Evolutionary conservation across 1,140 invertebrate species (phyloP), one percentile per base, ranked within the genome.

Genomic region (Saccostrea echinata): DNA sequence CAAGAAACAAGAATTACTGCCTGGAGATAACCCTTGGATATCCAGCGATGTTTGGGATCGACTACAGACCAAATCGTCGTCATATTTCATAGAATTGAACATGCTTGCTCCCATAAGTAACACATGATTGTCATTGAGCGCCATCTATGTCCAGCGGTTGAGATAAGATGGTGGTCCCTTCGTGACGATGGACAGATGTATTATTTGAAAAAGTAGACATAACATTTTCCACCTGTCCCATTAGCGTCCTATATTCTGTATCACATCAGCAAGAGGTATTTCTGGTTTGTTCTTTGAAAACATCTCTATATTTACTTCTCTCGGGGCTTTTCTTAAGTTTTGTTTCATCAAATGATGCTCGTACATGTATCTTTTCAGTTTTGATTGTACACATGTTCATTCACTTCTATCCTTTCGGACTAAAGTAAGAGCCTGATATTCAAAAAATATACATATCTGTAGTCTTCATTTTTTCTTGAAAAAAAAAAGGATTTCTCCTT

Each of bases 1-100:
- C 81, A 53, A 52, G 52, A 52, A 51, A 53, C 81, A 83, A 83
- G 81, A 83, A 83, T 83, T 83, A 83, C 81, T 83, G 52, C 81
- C 52, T 51, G n/a, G 21, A 52, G 81, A 83, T 83, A 83, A 83
- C 35, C 81, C 52, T 18, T 53, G 24, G 43, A 83, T 83, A 83
- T 53, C 18, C 35, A 53, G 81, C 12, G 52, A 83, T 51, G 81
- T 83, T 12, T 76, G 27, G 27, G 43, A 21, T n/a, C 30, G 81
- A 83, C 52, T 51, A 83, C 52, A 27, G n/a, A 83, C 16, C 35
- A 52, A 18, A n/a, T 83, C 43, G 18, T 52, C 81, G 52, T 83
- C 35, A 52, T 52, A 83, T 53, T 51, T 83, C 43, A 52, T 53
- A 51, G 52, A 83, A 83, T 52, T 51, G 35, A 52, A 24, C 35